Evolutionary conservation across 1,140 invertebrate genomes (phyloP), one percentile per base, ranked within the genome.

Genomic region (Myzus persicae): DNA sequence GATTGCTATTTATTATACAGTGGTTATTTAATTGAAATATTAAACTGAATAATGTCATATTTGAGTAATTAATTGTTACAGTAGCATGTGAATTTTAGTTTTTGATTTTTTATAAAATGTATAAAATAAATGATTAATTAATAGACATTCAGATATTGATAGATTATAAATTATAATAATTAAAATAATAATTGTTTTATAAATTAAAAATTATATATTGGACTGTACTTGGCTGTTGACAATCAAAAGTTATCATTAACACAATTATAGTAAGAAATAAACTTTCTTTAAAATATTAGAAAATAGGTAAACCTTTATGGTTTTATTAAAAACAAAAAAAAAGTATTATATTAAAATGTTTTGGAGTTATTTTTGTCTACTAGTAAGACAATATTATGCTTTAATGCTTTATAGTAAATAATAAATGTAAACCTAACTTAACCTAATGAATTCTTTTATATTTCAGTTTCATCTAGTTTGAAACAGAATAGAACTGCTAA

Each of bases 401-500:
- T 48, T 20, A 51, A 24, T 51, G 48, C 48, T 51, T 51, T 51
- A 51, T 24, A 51, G 22, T 51, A 51, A 51, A 51, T 51, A 22
- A 51, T 51, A 24, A 51, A 24, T 51, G 48, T 51, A 51, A 22
- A 6, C 48, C 48, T 22, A 22, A 51, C 14, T 0, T 51, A 11
- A 14, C 46, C 46, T 48, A 51, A 24, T 24, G 20, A 24, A 7
- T 5, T 51, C 3, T 51, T 51, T 51, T 24, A 51, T 51, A 51
- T 94, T 93, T 36, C 90, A 94, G 94, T 94, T 44, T 94, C 94
- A 59, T 94, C 94, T 85, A 94, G 93, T 81, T 59, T 94, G 90
- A 94, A 94, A 92, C 94, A 94, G 18, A 94, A 94, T 22, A 76
- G 46, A 36, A 76, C 90, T 22, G 26, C 31, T n/a, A 91, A 93